These are phyloP conservation scores for Grallaria varia DNA, from an alignment of 2,113 vertebrate species.

Conservation along the genomic window DNA sequence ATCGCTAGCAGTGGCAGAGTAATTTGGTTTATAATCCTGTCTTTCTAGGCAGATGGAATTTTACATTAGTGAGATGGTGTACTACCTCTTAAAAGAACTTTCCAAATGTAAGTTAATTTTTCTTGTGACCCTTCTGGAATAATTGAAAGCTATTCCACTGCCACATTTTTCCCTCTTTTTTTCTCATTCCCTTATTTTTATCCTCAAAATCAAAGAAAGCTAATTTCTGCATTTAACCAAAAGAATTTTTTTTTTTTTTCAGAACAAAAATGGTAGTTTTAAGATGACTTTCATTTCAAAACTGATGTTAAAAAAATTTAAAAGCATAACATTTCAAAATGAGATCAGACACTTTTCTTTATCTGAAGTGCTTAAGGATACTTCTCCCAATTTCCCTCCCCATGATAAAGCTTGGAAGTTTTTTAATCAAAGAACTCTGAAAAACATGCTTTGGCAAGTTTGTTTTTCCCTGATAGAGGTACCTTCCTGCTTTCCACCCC, in stretches of 20 bases:
- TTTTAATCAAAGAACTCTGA: neutral
- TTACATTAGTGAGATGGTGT: neutral
- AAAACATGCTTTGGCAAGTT: neutral
- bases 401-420: neutral
- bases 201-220: neutral
- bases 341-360: neutral
- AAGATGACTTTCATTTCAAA: neutral
- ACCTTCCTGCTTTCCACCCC: neutral
- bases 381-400: neutral
- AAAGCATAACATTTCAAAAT: neutral
- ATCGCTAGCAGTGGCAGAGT: neutral
- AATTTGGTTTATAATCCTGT: neutral
- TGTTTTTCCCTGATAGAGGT: neutral
- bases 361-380: neutral
- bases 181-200: neutral
- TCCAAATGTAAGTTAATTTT: neutral
- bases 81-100: neutral
- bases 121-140: neutral
- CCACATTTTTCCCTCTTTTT: neutral
- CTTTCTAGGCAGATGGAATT: neutral
- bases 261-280: neutral
- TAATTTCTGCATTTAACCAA: neutral
- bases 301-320: neutral
- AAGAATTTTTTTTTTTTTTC: neutral
- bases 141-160: neutral